phyloP scores from a whole-genome alignment of 1,140 invertebrate genomes.

The Kradibia gibbosae region DNA sequence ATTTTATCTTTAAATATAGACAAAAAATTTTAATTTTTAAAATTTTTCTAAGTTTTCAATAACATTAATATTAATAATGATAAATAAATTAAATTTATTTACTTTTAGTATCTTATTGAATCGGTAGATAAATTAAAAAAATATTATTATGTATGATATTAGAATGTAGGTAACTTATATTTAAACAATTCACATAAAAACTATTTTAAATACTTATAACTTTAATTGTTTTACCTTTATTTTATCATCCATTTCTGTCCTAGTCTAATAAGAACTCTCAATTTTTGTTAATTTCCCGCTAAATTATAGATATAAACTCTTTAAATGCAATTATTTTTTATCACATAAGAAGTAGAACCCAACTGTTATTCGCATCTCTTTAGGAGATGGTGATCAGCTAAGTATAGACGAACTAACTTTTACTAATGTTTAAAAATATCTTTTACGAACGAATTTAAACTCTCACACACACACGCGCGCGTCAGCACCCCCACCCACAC shows the following conservation, averaged over 20 bases:
- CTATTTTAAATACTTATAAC: too few relatives aligned
- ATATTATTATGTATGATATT: too few relatives aligned
- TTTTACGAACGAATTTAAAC: neutral
- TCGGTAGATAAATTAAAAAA: too few relatives aligned
- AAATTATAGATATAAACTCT: neutral
- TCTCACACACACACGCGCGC: conserved; percentile 6
- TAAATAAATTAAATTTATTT: too few relatives aligned
- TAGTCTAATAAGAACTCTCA: neutral
- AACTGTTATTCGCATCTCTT: conserved; percentile 54
- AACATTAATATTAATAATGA: too few relatives aligned
- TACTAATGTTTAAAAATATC: conserved; percentile 60
- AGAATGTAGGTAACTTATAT: neutral
- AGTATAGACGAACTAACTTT: conserved; percentile 59
- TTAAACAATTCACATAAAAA: neutral
- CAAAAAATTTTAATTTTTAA: too few relatives aligned
- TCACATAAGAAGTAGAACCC: conserved; percentile 44
- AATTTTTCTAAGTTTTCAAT: too few relatives aligned
- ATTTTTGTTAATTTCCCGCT: neutral
- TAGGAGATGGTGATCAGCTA: conserved; percentile 54
- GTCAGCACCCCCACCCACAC: conserved; percentile 3
- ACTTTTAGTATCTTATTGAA: too few relatives aligned
- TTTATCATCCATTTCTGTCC: neutral
- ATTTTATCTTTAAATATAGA: too few relatives aligned
- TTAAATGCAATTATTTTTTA: conserved; percentile 44
- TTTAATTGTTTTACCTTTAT: too few relatives aligned